Base-by-base conservation (phyloP, 2,113 vertebrate species). In the Harpagus bidentatus region DNA sequence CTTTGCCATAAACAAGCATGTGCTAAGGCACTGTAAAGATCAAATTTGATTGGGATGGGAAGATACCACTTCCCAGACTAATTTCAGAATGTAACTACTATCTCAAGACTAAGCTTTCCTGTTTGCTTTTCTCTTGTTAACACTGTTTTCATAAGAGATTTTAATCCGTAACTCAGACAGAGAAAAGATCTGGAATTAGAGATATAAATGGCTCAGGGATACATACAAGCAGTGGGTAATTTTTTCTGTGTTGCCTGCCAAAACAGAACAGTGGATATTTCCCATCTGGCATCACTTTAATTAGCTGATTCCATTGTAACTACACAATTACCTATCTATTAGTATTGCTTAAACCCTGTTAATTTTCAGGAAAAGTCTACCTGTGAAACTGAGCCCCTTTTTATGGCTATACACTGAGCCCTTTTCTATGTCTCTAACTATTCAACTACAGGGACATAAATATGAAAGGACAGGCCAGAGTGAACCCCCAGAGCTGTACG, bases 241-340 rank as follows among this genome's bases (percentile, higher is more conserved):
- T 72, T 95, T 84, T 93, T 63, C 74, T 72, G 36, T 42, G 19
- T 78, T 92, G 58, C 47, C 58, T 94, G 90, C 95, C 97, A 92
- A 90, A 97, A 79, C 40, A 92, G 61, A 96, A 61, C 80, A 65
- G 73, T 84, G 62, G 61, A 38, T 93, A 97, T 97, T 96, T 96
- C 95, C 93, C 90, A 91, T 96, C 90, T 97, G 95, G 78, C 76
- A 90, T 67, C 80, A 53, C 79, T 95, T 96, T 96, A 97, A 96
- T 97, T 92, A 94, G 94, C 29, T 91, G 88, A 89, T 94, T 88
- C 73, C 61, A 79, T 91, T 94, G 96, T 94, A 95, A 91, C 91
- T 94, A 91, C 74, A 97, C 77, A 91, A 95, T 96, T 94, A 92
- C 92, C 88, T 89, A 59, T 91, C 93, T 80, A 90, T 94, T 94